These are phyloP conservation scores for Psix sp. DNA, from an alignment of 1,140 invertebrate genomes.

Conservation along the genomic window DNA sequence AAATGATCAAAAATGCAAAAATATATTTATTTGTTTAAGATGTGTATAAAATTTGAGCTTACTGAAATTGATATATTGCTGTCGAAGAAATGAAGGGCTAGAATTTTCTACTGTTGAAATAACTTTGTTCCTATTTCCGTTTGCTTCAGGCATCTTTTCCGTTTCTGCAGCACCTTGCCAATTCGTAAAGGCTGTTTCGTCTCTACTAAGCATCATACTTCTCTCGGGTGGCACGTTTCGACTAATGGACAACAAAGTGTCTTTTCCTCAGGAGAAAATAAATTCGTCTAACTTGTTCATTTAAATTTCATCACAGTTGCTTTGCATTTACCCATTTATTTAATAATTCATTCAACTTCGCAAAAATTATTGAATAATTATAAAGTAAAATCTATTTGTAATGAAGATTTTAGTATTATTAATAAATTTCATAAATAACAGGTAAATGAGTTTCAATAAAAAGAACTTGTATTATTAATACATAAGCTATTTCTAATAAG, in stretches of 20 bases:
- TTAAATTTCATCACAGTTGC: conserved; percentile 22
- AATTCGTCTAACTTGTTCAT: conserved; percentile 25
- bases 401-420: too few species aligned
- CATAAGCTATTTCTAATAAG: too few species aligned
- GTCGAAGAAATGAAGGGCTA: conserved; percentile 46
- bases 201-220: conserved; percentile 60
- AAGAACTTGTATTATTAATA: too few species aligned
- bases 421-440: too few species aligned
- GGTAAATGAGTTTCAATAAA: too few species aligned
- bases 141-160: conserved; percentile 56
- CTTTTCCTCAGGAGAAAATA: conserved; percentile 43
- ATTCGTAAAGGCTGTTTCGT: conserved; percentile 56
- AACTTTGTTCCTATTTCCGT: conserved; percentile 63
- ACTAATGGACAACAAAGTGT: conserved; percentile 68
- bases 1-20: conserved; percentile 4
- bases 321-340: conserved; percentile 5
- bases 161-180: conserved; percentile 56
- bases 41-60: conserved; percentile 30
- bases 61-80: conserved; percentile 40
- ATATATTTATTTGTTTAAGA: neutral
- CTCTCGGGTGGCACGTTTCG: conserved; percentile 65
- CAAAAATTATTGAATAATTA: too few species aligned
- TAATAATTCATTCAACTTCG: too few species aligned
- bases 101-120: conserved; percentile 51
- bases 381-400: too few species aligned